Conservation (phyloP, 1,140 invertebrate genomes). For the Cherax destructor region DNA sequence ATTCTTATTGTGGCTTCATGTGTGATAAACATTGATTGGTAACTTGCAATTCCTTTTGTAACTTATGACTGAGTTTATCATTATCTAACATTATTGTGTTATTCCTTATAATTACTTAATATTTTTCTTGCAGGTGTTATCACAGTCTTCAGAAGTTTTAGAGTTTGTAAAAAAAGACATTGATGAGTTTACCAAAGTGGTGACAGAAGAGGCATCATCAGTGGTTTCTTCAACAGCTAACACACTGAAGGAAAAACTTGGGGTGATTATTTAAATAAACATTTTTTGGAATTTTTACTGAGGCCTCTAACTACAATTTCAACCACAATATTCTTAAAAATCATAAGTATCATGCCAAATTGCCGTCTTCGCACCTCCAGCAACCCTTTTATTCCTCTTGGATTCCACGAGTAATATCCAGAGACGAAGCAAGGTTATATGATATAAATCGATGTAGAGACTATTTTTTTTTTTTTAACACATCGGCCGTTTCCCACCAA, state of each 20-base stretch:
- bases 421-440: too few species aligned
- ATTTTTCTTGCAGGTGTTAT: constrained; percentile 60
- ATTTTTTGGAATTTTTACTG: neutral
- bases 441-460: too few species aligned
- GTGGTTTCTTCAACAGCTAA: constrained; percentile 75
- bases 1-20: too few species aligned
- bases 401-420: too few species aligned
- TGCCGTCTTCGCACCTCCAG: too few species aligned
- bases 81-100: neutral
- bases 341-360: too few species aligned
- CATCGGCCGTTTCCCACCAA: too few species aligned
- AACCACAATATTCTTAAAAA: too few species aligned
- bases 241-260: constrained; percentile 75
- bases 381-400: too few species aligned
- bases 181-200: constrained; percentile 76
- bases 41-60: neutral
- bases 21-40: neutral
- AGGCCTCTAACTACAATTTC: too few species aligned
- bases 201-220: constrained; percentile 75
- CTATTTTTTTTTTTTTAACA: too few species aligned
- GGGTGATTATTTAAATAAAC: constrained; percentile 72
- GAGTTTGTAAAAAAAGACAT: constrained; percentile 78
- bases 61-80: neutral
- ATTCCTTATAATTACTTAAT: neutral
- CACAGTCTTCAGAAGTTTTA: constrained; percentile 75